Conservation (phyloP, 2,113 vertebrate species). For the Cacatua alba region DNA sequence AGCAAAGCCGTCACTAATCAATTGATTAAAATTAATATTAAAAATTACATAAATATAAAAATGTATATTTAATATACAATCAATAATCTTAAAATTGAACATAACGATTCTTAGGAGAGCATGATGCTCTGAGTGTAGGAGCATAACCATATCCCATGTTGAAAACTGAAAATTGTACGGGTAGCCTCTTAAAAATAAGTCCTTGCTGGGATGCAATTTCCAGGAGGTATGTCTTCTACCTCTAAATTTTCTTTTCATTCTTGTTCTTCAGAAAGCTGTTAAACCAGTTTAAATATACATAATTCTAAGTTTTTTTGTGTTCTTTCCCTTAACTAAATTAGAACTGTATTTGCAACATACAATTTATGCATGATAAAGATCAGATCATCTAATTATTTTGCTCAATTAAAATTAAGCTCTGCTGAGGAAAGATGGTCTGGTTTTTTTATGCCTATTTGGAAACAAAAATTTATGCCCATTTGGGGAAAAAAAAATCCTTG, state of each 20-base stretch:
- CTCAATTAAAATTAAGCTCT: not conserved
- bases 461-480: not conserved
- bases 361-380: not conserved
- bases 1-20: not conserved
- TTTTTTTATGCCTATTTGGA: not conserved
- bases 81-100: not conserved
- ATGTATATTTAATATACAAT: not conserved
- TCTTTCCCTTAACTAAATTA: not conserved
- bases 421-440: not conserved
- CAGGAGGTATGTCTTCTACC: not conserved
- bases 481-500: not conserved
- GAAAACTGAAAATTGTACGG: not conserved
- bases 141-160: rapidly evolving
- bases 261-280: not conserved
- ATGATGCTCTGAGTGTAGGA: not conserved
- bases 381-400: not conserved
- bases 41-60: not conserved
- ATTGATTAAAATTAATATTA: not conserved
- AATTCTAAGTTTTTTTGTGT: not conserved
- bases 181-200: not conserved
- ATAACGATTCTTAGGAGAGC: rapidly evolving
- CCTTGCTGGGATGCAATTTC: not conserved
- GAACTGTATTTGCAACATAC: not conserved
- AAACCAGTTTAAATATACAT: not conserved
- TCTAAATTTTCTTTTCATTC: not conserved